Evolutionary conservation across 1,140 invertebrate genomes (phyloP).

Genomic region (Epicauta chinensis): DNA sequence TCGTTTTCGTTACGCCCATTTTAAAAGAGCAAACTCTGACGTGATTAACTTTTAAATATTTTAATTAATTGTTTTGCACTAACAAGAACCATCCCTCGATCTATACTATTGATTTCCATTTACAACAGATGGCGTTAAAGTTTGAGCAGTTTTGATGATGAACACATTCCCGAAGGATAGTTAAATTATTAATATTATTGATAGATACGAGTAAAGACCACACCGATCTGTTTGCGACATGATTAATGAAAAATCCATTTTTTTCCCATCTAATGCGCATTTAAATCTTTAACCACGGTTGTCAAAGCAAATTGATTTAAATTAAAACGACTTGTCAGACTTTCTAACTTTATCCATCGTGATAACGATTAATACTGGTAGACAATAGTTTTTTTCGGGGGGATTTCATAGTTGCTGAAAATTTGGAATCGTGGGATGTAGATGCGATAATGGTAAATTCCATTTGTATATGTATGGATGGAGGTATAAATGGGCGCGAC

Average conservation of each 20-base stretch:
- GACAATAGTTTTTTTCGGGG: not conserved
- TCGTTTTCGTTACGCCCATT: slow-evolving; percentile 20
- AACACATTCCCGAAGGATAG: no score
- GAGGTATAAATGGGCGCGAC: slow-evolving; percentile 10
- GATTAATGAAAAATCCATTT: slow-evolving; percentile 21
- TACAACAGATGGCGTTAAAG: no score
- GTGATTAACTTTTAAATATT: slow-evolving; percentile 27
- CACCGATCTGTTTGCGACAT: no score
- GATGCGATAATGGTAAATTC: slow-evolving; percentile 4
- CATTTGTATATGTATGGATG: not conserved
- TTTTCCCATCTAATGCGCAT: slow-evolving; percentile 15
- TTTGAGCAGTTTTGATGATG: no score
- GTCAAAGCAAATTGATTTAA: no score
- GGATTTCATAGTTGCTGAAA: not conserved
- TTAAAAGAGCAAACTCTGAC: slow-evolving; percentile 22
- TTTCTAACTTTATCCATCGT: slow-evolving; percentile 21
- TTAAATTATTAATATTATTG: no score
- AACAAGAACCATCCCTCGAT: not conserved
- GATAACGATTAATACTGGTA: slow-evolving; percentile 3
- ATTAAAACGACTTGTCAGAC: no score
- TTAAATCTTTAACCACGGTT: no score
- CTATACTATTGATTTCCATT: not conserved
- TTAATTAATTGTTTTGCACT: slow-evolving; percentile 13
- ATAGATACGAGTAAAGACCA: no score
- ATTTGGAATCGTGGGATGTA: no score